Evolutionary conservation across 2,797 vertebrate genomes (phyloP).

Genomic region (Loriculus beryllinus): DNA sequence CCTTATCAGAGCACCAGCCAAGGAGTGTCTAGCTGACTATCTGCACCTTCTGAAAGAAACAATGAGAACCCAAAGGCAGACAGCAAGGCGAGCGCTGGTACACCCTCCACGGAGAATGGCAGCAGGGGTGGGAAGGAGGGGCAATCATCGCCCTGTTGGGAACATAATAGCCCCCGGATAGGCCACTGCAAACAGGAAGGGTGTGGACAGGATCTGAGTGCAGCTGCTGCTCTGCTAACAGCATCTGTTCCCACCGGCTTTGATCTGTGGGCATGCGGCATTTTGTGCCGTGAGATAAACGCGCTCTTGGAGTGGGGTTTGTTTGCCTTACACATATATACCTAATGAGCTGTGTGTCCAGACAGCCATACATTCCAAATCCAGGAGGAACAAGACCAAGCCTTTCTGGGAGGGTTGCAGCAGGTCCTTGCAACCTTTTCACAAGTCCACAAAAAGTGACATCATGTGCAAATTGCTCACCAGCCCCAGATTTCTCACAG

Average conservation of each 20-base stretch:
- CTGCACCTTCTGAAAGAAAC: conserved; percentile 71
- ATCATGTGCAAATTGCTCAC: background rate
- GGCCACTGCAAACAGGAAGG: conserved; percentile 84
- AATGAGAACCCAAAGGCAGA: conserved; percentile 73
- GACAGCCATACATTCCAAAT: background rate
- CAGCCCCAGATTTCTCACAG: background rate
- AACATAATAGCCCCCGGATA: conserved; percentile 81
- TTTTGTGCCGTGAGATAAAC: conserved; percentile 81
- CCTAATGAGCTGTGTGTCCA: conserved; percentile 61
- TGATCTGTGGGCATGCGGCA: conserved; percentile 78
- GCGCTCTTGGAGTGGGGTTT: conserved; percentile 68
- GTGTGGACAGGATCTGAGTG: conserved; percentile 83
- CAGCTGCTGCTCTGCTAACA: conserved; percentile 78
- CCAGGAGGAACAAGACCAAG: conserved; percentile 9
- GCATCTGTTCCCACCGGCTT: conserved; percentile 83
- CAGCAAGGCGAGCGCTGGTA: conserved; percentile 5
- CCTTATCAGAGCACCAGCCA: conserved; percentile 77
- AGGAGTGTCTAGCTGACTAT: conserved; percentile 75
- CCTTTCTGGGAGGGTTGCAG: background rate
- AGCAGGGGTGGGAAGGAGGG: conserved; percentile 60
- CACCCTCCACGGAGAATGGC: conserved; percentile 55
- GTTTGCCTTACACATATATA: conserved; percentile 76
- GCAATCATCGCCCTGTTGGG: conserved; percentile 69
- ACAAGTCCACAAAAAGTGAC: background rate
- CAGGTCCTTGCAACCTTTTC: background rate